phyloP scores from a whole-genome alignment of 2,888 invertebrate species.

The Mallateleia sp. region DNA sequence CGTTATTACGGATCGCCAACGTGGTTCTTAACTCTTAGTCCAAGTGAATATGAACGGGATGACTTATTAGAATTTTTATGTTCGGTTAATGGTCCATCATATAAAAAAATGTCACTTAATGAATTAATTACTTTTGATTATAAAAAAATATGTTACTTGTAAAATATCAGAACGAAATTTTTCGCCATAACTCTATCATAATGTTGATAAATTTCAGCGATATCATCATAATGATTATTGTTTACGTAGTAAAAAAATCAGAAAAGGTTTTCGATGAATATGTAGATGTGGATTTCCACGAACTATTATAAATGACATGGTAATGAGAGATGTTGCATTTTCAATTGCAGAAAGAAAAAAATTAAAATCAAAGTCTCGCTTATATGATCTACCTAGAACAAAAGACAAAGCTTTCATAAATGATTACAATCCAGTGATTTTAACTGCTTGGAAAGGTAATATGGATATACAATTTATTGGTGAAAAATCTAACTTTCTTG shows the following conservation, averaged over 20 bases:
- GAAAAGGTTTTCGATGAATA: constrained; percentile 51
- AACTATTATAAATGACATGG: constrained; percentile 62
- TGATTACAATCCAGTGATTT: constrained; percentile 79
- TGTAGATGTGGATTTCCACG: constrained; percentile 79
- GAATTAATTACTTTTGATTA: neutral
- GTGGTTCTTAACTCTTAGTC: constrained; percentile 81
- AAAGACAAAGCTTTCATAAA: constrained; percentile 70
- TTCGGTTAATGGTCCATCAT: constrained; percentile 79
- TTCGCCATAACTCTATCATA: constrained; percentile 77
- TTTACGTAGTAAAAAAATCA: constrained; percentile 64
- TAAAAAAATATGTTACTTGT: neutral
- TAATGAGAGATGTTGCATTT: constrained; percentile 63
- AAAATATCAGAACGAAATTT: constrained; percentile 70
- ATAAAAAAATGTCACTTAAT: constrained; percentile 78
- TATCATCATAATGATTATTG: constrained; percentile 80
- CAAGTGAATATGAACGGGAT: constrained; percentile 65
- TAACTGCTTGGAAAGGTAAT: constrained; percentile 82
- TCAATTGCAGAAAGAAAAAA: constrained; percentile 80
- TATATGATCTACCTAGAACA: constrained; percentile 81
- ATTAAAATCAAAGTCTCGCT: constrained; percentile 77
- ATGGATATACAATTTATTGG: constrained; percentile 82
- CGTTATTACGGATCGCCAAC: constrained; percentile 80
- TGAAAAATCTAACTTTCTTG: constrained; percentile 81
- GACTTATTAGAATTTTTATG: constrained; percentile 82
- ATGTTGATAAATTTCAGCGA: constrained; percentile 61